phyloP scores from a whole-genome alignment of 2,797 vertebrate genomes.

The Paratrypauchen microcephalus region DNA sequence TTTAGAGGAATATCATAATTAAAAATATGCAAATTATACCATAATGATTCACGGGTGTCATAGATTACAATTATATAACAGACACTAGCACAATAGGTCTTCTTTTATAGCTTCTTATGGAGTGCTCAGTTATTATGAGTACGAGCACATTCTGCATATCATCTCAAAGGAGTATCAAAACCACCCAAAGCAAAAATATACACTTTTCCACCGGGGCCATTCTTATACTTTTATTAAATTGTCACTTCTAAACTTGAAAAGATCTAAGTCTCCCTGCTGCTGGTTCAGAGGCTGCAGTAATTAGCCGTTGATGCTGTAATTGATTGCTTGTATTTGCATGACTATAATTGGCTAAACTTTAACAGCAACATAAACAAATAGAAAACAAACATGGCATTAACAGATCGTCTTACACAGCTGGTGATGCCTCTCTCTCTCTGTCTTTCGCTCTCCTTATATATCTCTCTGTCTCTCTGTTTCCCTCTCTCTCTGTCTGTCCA shows the following conservation, averaged over 20 bases:
- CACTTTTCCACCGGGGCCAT: not conserved
- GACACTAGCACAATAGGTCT: too few relatives aligned
- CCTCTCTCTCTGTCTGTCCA: slow-evolving; percentile 20
- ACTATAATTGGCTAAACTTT: slow-evolving; percentile 1
- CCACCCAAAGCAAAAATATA: too few relatives aligned
- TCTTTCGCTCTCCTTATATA: slow-evolving; percentile 13
- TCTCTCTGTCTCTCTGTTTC: slow-evolving; percentile 14
- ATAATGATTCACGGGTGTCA: too few relatives aligned
- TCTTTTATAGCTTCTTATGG: not conserved
- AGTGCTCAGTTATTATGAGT: not conserved
- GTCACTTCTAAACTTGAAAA: not conserved
- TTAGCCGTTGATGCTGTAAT: not conserved
- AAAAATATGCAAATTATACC: too few relatives aligned
- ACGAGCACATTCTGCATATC: not conserved
- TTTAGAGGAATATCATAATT: too few relatives aligned
- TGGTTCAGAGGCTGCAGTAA: not conserved
- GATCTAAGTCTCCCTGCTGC: not conserved
- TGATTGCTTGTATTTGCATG: slow-evolving; percentile 5
- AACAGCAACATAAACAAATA: not conserved
- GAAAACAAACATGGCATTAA: not conserved
- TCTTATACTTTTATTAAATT: not conserved
- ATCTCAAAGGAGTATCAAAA: not conserved
- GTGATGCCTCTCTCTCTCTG: slow-evolving; percentile 16
- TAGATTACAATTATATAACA: too few relatives aligned
- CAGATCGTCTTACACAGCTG: slow-evolving; percentile 15